A percentile compares a stretch with the other conserved stretches of the same genome.
Conservation (phyloP, 2,113 vertebrate genomes). For the Todiramphus saurophagus region DNA sequence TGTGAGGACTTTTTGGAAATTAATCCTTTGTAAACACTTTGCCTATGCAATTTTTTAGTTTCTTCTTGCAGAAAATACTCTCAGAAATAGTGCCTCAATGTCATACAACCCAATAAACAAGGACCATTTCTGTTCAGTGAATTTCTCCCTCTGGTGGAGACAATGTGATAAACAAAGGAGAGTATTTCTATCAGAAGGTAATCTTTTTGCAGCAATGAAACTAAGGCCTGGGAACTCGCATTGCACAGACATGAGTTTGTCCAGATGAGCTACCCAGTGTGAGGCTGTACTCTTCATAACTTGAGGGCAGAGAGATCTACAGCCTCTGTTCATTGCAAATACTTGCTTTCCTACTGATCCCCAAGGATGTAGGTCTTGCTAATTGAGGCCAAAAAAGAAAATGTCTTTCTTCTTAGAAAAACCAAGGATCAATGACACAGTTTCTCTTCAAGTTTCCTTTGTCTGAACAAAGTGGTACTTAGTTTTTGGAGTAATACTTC, state of each 20-base stretch:
- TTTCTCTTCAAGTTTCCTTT: background rate
- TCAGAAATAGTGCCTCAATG: background rate
- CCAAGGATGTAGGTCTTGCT: background rate
- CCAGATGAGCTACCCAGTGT: background rate
- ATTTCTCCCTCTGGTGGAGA: slow-evolving; percentile 41
- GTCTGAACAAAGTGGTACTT: background rate
- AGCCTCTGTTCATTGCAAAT: background rate
- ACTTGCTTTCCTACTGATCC: background rate
- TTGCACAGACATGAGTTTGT: background rate
- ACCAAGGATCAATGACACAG: background rate
- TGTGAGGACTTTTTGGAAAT: background rate
- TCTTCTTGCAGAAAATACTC: background rate
- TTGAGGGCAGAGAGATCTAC: background rate
- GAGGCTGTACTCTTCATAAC: fast-evolving
- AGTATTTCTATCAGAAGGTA: background rate
- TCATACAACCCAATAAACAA: background rate
- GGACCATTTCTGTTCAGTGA: background rate
- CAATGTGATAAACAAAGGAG: background rate
- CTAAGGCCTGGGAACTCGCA: background rate
- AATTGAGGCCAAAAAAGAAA: background rate
- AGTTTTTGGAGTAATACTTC: background rate
- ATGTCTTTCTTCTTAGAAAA: background rate
- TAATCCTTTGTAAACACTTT: background rate
- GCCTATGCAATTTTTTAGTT: background rate
- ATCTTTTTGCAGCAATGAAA: background rate